Conservation (phyloP, 2,797 vertebrate species). For the Falco rusticolus region DNA sequence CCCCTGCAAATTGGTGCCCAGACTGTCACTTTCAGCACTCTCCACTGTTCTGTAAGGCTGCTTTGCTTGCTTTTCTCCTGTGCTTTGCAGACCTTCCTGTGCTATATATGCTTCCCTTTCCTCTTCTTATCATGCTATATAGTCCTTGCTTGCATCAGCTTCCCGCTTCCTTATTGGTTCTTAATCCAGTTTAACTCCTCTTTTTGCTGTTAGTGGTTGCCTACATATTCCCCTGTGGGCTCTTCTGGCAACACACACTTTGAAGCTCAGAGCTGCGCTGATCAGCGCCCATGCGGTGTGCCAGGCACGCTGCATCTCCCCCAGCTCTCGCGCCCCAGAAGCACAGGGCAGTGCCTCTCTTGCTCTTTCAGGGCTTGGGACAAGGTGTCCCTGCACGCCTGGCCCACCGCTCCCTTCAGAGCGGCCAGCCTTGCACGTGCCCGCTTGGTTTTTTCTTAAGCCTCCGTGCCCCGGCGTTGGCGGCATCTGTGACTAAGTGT, state of each 20-base stretch:
- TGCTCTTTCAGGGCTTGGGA: not conserved
- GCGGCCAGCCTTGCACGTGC: fast-evolving
- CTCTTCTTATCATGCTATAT: not conserved
- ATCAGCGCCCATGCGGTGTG: too few relatives aligned
- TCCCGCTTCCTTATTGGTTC: not conserved
- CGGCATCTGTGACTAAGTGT: not conserved
- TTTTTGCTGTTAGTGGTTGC: not conserved
- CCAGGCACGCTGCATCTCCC: not conserved
- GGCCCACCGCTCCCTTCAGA: not conserved
- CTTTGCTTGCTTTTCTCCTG: not conserved
- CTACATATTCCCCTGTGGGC: not conserved
- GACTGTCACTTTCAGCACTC: too few relatives aligned
- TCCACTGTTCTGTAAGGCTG: not conserved
- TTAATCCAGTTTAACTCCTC: not conserved
- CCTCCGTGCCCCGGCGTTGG: fast-evolving
- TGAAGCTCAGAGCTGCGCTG: not conserved
- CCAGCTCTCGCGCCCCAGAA: not conserved
- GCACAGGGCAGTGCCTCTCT: too few relatives aligned
- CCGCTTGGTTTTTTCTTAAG: not conserved
- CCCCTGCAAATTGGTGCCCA: not conserved
- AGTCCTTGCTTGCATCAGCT: not conserved
- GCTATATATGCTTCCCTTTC: not conserved
- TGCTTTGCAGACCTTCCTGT: not conserved
- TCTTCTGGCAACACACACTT: not conserved
- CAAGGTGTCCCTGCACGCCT: not conserved